Evolutionary conservation across 2,113 vertebrate genomes (phyloP).

Genomic region (Odontesthes bonariensis): DNA sequence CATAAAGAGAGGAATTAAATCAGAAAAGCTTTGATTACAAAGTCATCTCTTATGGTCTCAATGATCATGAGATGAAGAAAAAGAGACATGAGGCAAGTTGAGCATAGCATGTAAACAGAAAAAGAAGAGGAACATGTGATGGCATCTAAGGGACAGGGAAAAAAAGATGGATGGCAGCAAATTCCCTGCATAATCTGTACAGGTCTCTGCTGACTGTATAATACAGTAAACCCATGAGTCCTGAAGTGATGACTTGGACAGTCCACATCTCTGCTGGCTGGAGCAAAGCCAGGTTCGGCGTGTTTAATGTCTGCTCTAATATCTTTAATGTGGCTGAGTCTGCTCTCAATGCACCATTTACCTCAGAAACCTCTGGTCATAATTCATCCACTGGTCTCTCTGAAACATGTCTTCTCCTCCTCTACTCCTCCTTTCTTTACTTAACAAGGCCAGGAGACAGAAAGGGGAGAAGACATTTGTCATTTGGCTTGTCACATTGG

Average conservation of each 20-base stretch:
- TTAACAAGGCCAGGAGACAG: conserved; percentile 73
- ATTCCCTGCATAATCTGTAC: not conserved
- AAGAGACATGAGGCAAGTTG: not conserved
- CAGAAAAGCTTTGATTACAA: not conserved
- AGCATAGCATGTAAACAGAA: not conserved
- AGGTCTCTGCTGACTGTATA: conserved; percentile 4
- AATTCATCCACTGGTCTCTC: conserved; percentile 25
- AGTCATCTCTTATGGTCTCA: not conserved
- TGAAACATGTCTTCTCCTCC: conserved; percentile 31
- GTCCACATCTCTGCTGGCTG: conserved; percentile 7
- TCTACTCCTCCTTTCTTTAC: conserved; percentile 56
- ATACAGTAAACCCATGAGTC: conserved; percentile 12
- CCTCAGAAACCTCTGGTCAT: conserved; percentile 27
- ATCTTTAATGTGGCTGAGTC: conserved; percentile 47
- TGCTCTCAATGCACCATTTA: conserved; percentile 49
- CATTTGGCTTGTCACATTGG: conserved; percentile 33
- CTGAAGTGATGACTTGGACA: conserved; percentile 24
- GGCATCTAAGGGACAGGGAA: conserved; percentile 2
- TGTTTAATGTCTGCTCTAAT: conserved; percentile 32
- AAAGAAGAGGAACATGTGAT: not conserved
- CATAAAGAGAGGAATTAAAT: not conserved
- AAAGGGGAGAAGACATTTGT: conserved; percentile 57
- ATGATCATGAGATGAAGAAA: not conserved
- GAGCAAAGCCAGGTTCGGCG: conserved; percentile 3
- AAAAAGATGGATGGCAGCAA: conserved; percentile 9